Evolutionary conservation across 2,888 invertebrate species (phyloP), one percentile per base, ranked within the genome.

Genomic region (Drosophila formosana): DNA sequence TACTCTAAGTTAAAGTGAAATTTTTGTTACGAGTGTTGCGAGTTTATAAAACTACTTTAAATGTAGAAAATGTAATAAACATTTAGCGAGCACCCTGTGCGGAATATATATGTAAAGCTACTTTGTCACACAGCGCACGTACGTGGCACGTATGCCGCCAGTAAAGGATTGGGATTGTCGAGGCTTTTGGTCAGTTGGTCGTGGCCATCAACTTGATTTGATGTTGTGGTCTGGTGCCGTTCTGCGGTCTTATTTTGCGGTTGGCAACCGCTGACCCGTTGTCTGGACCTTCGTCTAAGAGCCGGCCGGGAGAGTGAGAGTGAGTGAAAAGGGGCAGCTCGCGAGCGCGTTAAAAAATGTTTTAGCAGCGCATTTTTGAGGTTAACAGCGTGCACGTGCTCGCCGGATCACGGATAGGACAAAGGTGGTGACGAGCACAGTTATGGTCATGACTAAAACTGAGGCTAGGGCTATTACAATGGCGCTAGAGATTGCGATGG

Each of bases 361-460:
- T 88, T 88, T 78, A 75, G 80, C 82, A 75, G 88, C 75, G 82
- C 67, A 75, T 70, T 84, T 83, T 84, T 86, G 76, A 75, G 87
- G 89, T 80, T 84, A 85, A 85, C 89, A 87, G 78, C 79, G 45
- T 51, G 84, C 71, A 85, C 84, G 84, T 85, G 84, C 87, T 71
- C 47, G 60, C 49, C 51, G 26, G 3, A 37, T 32, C 62, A 46
- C 37, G 46, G 30, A 26, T n/a, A 18, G 69, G 47, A 50, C 66
- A 66, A 72, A 78, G 87, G 87, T 86, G 84, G 73, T 66, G 77
- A 67, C 68, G 50, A 58, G 64, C 43, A 34, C 41, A 34, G 58
- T 53, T 69, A 18, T 41, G 57, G 41, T 34, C 23, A 56, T 45
- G 55, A 34, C 55, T 56, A 34, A 56, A 45, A 45, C 55, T 55